phyloP scores from a whole-genome alignment of 2,888 invertebrate species.

The Lottia gigantea region DNA sequence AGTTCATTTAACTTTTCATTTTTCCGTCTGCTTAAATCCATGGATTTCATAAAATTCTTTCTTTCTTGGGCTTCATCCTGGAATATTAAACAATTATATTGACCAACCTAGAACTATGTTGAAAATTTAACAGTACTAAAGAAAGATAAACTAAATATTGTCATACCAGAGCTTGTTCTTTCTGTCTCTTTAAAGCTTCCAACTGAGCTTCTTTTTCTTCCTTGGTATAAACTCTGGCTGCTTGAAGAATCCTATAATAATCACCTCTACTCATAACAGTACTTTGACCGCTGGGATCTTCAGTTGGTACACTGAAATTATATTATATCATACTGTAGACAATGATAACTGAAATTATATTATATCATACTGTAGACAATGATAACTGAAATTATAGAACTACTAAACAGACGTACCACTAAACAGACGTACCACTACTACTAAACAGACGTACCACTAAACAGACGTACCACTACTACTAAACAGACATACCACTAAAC shows the following conservation, averaged over 20 bases:
- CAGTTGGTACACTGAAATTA: conserved; percentile 60
- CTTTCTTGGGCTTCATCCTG: conserved; percentile 60
- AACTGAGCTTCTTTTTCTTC: conserved; percentile 52
- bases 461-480: no score
- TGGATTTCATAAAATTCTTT: conserved; percentile 63
- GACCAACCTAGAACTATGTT: not conserved
- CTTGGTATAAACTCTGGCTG: conserved; percentile 54
- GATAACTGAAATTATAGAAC: conserved; percentile 34
- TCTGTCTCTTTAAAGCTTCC: conserved; percentile 47
- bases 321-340: not conserved
- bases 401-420: no score
- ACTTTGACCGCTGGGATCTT: conserved; percentile 64
- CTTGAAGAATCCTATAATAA: conserved; percentile 57
- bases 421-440: no score
- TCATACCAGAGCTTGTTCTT: conserved; percentile 49
- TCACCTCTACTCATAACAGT: conserved; percentile 59
- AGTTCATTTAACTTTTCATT: conserved; percentile 66
- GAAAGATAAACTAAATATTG: no score
- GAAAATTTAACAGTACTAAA: no score
- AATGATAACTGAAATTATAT: conserved; percentile 31
- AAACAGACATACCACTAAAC: no score
- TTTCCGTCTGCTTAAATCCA: conserved; percentile 61
- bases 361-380: not conserved
- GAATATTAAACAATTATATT: conserved; percentile 14
- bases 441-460: no score